A percentile compares a stretch with the other conserved stretches of the same genome.
phyloP scores from a whole-genome alignment of 2,797 vertebrate species.

The Triplophysa yarkandensis region DNA sequence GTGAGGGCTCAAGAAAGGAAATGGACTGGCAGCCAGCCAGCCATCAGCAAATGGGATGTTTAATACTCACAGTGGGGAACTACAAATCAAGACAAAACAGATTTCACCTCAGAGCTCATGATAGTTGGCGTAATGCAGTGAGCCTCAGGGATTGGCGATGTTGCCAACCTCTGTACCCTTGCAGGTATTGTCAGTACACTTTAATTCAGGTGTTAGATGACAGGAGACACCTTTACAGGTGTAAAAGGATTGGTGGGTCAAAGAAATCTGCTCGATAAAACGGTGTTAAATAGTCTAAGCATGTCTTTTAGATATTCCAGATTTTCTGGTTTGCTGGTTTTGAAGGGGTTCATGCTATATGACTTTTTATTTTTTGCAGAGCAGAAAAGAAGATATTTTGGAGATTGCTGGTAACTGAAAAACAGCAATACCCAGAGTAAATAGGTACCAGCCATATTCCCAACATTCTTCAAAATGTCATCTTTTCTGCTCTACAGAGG shows the following conservation, averaged over 20 bases:
- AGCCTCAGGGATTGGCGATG: constrained; percentile 5
- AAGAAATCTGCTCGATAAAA: background rate
- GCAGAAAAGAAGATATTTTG: no score
- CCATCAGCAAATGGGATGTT: constrained; percentile 17
- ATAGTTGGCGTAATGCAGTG: background rate
- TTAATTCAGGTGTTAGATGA: constrained; percentile 18
- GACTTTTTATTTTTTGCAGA: no score
- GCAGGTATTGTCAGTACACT: constrained; percentile 1
- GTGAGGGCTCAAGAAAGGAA: constrained; percentile 21
- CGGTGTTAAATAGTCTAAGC: background rate
- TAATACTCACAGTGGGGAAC: constrained; percentile 7
- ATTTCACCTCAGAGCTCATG: background rate
- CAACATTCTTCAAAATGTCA: no score
- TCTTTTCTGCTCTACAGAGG: no score
- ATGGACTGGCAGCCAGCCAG: constrained; percentile 41
- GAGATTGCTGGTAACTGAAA: no score
- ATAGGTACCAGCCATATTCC: no score
- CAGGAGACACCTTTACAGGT: background rate
- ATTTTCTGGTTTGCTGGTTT: no score
- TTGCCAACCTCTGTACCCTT: background rate
- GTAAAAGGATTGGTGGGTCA: background rate
- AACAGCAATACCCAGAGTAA: no score
- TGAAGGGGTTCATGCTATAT: no score
- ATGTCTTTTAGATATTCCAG: background rate
- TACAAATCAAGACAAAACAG: constrained; percentile 19